phyloP scores from a whole-genome alignment of 2,113 vertebrate species.

The Oreochromis aureus region DNA sequence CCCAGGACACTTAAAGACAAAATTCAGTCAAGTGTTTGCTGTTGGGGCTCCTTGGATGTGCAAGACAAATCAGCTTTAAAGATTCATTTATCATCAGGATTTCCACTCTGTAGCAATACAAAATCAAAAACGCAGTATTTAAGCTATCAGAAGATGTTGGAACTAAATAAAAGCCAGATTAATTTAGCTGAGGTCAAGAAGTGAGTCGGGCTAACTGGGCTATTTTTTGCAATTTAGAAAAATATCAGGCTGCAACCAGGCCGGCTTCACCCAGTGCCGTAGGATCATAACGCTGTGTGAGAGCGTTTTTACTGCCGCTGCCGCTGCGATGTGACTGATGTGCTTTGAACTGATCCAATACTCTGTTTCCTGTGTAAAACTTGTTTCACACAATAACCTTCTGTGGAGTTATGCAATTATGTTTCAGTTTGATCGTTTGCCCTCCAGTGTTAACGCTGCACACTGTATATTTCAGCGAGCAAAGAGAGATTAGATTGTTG shows the following conservation, averaged over 20 bases:
- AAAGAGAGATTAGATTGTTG: slow-evolving; percentile 45
- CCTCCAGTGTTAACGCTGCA: slow-evolving; percentile 2
- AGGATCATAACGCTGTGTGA: neutral
- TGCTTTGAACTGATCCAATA: neutral
- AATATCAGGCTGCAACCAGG: neutral
- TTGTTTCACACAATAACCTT: neutral
- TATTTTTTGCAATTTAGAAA: neutral
- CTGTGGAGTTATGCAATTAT: neutral
- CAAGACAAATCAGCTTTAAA: neutral
- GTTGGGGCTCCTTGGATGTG: neutral
- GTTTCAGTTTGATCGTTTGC: slow-evolving; percentile 6
- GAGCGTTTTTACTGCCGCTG: neutral
- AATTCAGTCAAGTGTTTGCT: neutral
- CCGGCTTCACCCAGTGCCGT: neutral
- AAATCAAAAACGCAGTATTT: neutral
- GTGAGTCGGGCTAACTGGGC: neutral
- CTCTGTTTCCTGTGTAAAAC: neutral
- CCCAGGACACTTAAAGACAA: neutral
- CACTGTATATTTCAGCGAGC: neutral
- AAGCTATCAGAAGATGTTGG: neutral
- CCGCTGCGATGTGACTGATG: neutral
- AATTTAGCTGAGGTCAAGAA: neutral
- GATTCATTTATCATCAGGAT: neutral
- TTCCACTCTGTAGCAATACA: neutral
- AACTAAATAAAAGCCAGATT: neutral